Conservation (phyloP, 2,113 vertebrate species). For the Cryptoleucopteryx plumbea region DNA sequence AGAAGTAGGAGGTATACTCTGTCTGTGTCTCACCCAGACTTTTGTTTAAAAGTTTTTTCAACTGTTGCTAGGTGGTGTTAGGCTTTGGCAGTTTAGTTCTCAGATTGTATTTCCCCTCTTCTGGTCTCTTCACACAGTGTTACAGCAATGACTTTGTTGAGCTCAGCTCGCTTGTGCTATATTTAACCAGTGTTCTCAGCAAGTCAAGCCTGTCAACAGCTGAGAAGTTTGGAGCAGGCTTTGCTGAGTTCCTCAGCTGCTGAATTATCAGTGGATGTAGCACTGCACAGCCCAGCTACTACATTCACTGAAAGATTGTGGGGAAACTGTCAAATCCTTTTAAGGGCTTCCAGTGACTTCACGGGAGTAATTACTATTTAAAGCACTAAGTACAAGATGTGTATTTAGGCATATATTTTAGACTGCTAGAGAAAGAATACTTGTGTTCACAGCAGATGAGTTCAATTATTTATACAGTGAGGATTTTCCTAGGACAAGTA, state of each 20-base stretch:
- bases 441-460: conserved; percentile 56
- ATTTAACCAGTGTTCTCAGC: conserved; percentile 91
- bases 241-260: conserved; percentile 83
- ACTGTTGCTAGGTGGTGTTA: conserved; percentile 82
- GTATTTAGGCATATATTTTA: conserved; percentile 48
- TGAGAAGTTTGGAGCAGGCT: conserved; percentile 82
- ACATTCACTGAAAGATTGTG: conserved; percentile 41
- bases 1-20: conserved; percentile 67
- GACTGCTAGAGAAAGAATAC: conserved; percentile 51
- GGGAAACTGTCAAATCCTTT: conserved; percentile 67
- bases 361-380: conserved; percentile 64
- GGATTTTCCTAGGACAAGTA: conserved; percentile 56
- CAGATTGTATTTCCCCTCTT: conserved; percentile 75
- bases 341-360: conserved; percentile 67
- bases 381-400: conserved; percentile 52
- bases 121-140: conserved; percentile 72
- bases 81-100: conserved; percentile 76
- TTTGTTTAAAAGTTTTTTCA: conserved; percentile 78
- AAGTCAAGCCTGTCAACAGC: conserved; percentile 85
- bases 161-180: conserved; percentile 80
- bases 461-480: conserved; percentile 59
- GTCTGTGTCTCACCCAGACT: conserved; percentile 72
- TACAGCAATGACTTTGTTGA: conserved; percentile 76
- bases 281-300: conserved; percentile 52
- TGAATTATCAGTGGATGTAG: conserved; percentile 76